Conservation (phyloP, 2,888 invertebrate species). For the Calliopum simillimum region DNA sequence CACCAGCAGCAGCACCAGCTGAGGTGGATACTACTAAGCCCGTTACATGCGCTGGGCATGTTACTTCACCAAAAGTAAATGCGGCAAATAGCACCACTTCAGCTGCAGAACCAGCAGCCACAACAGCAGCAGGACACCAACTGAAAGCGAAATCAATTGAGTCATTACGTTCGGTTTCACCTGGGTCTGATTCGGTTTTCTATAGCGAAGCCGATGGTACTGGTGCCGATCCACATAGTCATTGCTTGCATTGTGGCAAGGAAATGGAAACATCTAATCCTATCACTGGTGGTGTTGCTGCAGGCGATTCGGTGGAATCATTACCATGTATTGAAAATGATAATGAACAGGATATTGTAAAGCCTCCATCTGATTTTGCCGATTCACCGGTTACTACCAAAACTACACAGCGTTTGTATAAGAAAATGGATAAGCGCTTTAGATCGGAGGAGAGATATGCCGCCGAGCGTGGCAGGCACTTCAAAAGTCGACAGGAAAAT, state of each 20-base stretch:
- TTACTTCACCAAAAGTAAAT: conserved; percentile 58
- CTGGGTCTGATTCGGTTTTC: conserved; percentile 91
- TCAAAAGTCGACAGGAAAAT: conserved; percentile 75
- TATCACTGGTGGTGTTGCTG: conserved; percentile 46
- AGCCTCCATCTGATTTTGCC: conserved; percentile 89
- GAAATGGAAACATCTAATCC: conserved; percentile 76
- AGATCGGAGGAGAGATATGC: conserved; percentile 80
- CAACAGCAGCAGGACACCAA: conserved; percentile 64
- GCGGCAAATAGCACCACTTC: conserved; percentile 34
- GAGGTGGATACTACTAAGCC: not conserved
- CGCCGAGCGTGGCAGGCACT: conserved; percentile 72
- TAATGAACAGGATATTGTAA: conserved; percentile 76
- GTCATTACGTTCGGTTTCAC: conserved; percentile 88
- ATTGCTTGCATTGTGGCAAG: conserved; percentile 86
- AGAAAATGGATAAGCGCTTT: conserved; percentile 82
- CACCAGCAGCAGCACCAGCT: conserved; percentile 43
- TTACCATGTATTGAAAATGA: conserved; percentile 69
- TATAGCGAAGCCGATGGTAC: conserved; percentile 80
- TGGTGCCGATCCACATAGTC: conserved; percentile 70
- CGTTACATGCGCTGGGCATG: conserved; percentile 3
- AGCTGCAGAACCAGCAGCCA: conserved; percentile 50
- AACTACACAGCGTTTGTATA: conserved; percentile 73
- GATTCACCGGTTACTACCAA: conserved; percentile 80
- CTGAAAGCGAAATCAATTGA: conserved; percentile 88
- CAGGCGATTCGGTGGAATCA: conserved; percentile 65